These are phyloP conservation scores for Pteronura brasiliensis DNA, from an alignment of 2,113 vertebrate genomes.

Conservation along the genomic window DNA sequence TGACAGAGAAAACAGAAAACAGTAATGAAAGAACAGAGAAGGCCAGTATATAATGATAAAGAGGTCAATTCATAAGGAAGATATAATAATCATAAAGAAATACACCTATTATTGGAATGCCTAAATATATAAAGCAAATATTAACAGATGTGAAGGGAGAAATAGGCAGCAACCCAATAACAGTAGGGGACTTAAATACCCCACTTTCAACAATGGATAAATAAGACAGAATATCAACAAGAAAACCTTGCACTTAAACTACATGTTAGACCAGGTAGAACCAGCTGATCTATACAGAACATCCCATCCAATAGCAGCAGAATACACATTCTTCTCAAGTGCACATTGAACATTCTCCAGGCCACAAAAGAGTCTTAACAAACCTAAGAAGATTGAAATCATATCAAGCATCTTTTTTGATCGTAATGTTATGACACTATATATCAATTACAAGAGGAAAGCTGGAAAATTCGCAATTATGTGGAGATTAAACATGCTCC, in stretches of 20 bases:
- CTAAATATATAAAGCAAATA: neutral
- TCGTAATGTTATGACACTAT: neutral
- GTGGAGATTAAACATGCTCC: neutral
- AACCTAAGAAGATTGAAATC: neutral
- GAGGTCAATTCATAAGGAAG: neutral
- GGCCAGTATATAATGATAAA: neutral
- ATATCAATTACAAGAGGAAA: neutral
- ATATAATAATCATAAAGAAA: neutral
- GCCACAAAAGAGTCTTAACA: neutral
- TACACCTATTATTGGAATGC: neutral
- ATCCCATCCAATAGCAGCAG: neutral
- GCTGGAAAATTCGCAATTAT: neutral
- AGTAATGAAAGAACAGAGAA: neutral
- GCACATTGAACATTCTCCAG: neutral
- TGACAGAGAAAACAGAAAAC: neutral
- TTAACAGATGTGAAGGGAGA: neutral
- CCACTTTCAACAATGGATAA: neutral
- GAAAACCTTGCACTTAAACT: neutral
- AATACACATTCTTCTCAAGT: neutral
- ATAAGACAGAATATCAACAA: neutral
- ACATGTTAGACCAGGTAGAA: neutral
- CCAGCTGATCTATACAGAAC: neutral
- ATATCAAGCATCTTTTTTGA: neutral
- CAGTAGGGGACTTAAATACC: neutral
- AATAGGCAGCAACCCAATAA: neutral